These are phyloP conservation scores for Latrodectus elegans DNA, from an alignment of 2,888 invertebrate genomes.

Conservation along the genomic window DNA sequence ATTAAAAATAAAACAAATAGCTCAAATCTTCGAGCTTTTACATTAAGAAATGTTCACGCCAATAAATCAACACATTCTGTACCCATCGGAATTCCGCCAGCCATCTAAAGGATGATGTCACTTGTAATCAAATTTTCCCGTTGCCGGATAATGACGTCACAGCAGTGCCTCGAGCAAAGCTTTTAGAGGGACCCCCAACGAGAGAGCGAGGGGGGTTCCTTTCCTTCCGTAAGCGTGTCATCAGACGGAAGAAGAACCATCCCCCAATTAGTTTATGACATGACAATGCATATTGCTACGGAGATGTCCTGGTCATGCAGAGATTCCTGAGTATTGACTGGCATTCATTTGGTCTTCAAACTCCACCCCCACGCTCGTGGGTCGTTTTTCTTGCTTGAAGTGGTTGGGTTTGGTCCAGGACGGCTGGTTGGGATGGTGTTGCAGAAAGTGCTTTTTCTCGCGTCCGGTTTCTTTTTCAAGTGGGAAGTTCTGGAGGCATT, in stretches of 20 bases:
- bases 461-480: constrained; percentile 10
- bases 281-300: neutral
- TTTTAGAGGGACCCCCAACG: constrained; percentile 30
- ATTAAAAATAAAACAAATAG: neutral
- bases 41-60: neutral
- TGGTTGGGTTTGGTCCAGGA: neutral
- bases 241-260: constrained; percentile 10
- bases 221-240: constrained; percentile 16
- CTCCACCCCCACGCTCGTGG: neutral
- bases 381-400: neutral
- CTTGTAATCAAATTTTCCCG: constrained; percentile 60
- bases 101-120: constrained; percentile 40
- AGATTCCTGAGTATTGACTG: constrained; percentile 24
- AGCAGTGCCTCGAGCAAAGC: constrained; percentile 21
- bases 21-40: neutral
- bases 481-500: neutral
- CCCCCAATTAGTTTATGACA: constrained; percentile 47
- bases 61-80: constrained; percentile 30
- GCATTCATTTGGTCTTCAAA: too few relatives aligned
- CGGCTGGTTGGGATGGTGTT: neutral
- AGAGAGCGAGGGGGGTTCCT: neutral
- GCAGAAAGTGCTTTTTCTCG: neutral
- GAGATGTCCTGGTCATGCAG: neutral
- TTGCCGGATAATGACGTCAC: constrained; percentile 52
- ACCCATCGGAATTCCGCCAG: constrained; percentile 33